Evolutionary conservation across 2,797 vertebrate genomes (phyloP), one percentile per base, ranked within the genome.

Genomic region (Anguilla marmorata): DNA sequence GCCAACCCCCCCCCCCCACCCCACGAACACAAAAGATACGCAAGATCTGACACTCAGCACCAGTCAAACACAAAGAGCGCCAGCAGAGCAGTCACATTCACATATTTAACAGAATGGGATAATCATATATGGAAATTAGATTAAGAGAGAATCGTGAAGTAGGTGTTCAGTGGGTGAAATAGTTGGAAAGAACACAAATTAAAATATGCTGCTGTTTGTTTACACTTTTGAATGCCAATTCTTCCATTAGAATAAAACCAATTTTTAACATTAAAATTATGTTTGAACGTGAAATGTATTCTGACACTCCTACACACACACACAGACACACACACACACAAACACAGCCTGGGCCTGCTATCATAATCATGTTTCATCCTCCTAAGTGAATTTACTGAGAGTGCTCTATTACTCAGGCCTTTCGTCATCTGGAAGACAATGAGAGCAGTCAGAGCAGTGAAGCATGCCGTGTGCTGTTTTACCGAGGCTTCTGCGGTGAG

Each of bases 401-500:
- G 48, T 11, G 19, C n/a, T 56, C 50, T 19, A 30, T 58, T 84
- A 84, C 5, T 85, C 52, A 30, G 4, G 27, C 19, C 52, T 37
- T 37, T 54, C 16, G 14, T 33, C 27, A 50, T 50, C 41, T 50
- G 52, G 27, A 7, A 58, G 27, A 85, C 56, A 85, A 58, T 56
- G 56, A 85, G 58, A 24, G 60, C 85, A 45, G 19, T 56, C 30
- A 85, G 58, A 24, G 60, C 85, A 45, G 19, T 85, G 37, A 85
- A 85, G 56, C 50, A 1, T 27, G 33, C 56, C 14, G 37, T 27
- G 66, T 45, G 58, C 92, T 90, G 91, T 83, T 80, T 96, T 95
- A 97, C 96, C 95, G 92, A 95, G 74, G 96, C 94, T 89, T 97
- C 94, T 2, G 96, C 97, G 19, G 96, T 99, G 86, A 99, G 98